Conservation (phyloP, 1,140 invertebrate genomes). For the Danaus plexippus region DNA sequence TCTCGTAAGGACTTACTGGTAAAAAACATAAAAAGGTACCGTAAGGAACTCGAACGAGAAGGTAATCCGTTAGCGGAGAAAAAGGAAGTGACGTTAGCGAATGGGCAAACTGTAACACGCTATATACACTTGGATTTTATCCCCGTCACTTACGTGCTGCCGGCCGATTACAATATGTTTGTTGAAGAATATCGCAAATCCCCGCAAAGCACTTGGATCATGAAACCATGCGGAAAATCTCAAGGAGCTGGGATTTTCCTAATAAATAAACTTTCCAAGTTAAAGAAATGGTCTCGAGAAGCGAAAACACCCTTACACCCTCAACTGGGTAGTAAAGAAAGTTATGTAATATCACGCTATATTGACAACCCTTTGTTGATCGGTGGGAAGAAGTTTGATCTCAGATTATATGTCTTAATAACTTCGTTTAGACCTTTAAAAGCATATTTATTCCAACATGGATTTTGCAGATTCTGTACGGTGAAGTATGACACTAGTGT, state of each 20-base stretch:
- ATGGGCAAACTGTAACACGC: constrained; percentile 82
- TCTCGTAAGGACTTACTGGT: constrained; percentile 95
- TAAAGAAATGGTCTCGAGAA: constrained; percentile 90
- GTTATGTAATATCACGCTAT: constrained; percentile 92
- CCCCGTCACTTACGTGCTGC: constrained; percentile 94
- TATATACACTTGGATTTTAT: constrained; percentile 91
- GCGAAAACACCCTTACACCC: constrained; percentile 87
- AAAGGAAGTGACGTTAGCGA: constrained; percentile 61
- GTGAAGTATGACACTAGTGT: constrained; percentile 87
- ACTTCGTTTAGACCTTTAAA: constrained; percentile 86
- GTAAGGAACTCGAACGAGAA: constrained; percentile 93
- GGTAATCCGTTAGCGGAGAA: constrained; percentile 89
- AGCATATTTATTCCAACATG: constrained; percentile 87
- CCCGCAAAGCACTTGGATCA: constrained; percentile 96
- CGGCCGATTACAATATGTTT: constrained; percentile 97
- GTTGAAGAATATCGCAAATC: constrained; percentile 96
- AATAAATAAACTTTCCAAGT: constrained; percentile 90
- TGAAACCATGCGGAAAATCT: constrained; percentile 96
- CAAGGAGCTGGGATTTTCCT: constrained; percentile 91
- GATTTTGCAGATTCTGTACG: constrained; percentile 85
- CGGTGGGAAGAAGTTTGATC: constrained; percentile 90
- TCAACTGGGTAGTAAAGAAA: constrained; percentile 82
- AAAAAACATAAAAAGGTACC: constrained; percentile 96
- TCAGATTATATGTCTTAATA: constrained; percentile 87
- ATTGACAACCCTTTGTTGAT: constrained; percentile 89